Conservation (phyloP, 2,797 vertebrate species). For the Poecilia wingei region DNA sequence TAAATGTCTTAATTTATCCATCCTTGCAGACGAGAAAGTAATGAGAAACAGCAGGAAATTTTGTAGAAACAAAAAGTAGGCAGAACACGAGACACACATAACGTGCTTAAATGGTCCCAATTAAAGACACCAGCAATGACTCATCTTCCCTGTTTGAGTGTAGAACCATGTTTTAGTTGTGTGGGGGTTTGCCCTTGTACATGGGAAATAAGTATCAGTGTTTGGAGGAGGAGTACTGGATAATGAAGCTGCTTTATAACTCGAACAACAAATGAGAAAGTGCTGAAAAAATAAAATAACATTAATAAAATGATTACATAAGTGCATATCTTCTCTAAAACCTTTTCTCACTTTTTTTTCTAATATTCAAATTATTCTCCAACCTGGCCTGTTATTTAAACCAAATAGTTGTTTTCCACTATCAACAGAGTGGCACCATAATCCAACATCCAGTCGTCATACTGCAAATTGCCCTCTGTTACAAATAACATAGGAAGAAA, state of each 20-base stretch:
- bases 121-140: slow-evolving; percentile 60
- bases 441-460: not conserved
- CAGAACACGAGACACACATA: slow-evolving; percentile 54
- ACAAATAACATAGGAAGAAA: not conserved
- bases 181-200: slow-evolving; percentile 45
- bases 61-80: slow-evolving; percentile 25
- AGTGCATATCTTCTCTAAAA: not conserved
- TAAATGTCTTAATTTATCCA: slow-evolving; percentile 38
- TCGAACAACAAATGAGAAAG: not conserved
- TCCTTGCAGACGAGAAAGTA: slow-evolving; percentile 36
- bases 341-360: not conserved
- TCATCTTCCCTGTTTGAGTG: slow-evolving; percentile 37
- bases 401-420: not conserved
- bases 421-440: not conserved
- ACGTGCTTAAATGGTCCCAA: slow-evolving; percentile 67
- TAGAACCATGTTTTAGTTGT: slow-evolving; percentile 8
- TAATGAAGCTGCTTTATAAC: slow-evolving; percentile 37
- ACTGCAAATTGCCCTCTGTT: not conserved
- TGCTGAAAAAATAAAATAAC: not conserved
- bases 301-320: not conserved
- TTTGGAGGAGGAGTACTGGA: slow-evolving; percentile 45
- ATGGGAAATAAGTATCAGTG: slow-evolving; percentile 57
- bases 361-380: not conserved
- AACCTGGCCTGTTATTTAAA: not conserved
- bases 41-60: slow-evolving; percentile 32